These are phyloP conservation scores for Hydropsyche tenuis DNA, from an alignment of 1,140 invertebrate genomes.

Conservation along the genomic window DNA sequence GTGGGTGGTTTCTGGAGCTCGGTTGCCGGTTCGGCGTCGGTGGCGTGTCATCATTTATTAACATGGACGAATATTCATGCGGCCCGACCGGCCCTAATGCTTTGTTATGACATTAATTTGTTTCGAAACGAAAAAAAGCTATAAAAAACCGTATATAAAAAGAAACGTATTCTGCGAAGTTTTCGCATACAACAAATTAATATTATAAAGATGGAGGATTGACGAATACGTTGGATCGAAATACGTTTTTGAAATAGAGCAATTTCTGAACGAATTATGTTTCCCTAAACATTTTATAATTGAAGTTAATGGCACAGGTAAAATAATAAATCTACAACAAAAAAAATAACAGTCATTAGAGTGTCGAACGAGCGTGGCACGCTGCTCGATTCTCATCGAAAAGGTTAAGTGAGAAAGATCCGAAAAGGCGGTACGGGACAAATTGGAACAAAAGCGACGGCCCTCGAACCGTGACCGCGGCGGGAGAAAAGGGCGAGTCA, in stretches of 20 bases:
- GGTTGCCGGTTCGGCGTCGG: slow-evolving; percentile 15
- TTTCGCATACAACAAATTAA: no score
- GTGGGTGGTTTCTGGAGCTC: slow-evolving; percentile 32
- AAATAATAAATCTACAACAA: not conserved
- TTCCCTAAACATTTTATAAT: no score
- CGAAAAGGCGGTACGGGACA: slow-evolving; percentile 8
- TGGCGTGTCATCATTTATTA: slow-evolving; percentile 41
- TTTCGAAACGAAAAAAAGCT: not conserved
- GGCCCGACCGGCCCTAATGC: slow-evolving; percentile 10
- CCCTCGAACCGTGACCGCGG: slow-evolving; percentile 38
- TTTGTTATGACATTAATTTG: slow-evolving; percentile 45
- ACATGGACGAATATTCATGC: slow-evolving; percentile 32
- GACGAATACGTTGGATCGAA: no score
- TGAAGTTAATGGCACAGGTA: not conserved
- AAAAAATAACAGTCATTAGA: slow-evolving; percentile 16
- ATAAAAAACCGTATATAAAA: no score
- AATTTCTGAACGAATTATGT: no score
- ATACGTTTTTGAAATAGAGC: no score
- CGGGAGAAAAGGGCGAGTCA: slow-evolving; percentile 40
- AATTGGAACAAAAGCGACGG: slow-evolving; percentile 33
- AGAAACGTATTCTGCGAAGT: no score
- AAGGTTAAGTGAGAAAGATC: slow-evolving; percentile 26
- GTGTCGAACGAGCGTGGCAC: not conserved
- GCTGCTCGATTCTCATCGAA: not conserved
- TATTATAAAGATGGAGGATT: no score